These are phyloP conservation scores for Thera obeliscata DNA, from an alignment of 2,888 invertebrate species.

Conservation along the genomic window DNA sequence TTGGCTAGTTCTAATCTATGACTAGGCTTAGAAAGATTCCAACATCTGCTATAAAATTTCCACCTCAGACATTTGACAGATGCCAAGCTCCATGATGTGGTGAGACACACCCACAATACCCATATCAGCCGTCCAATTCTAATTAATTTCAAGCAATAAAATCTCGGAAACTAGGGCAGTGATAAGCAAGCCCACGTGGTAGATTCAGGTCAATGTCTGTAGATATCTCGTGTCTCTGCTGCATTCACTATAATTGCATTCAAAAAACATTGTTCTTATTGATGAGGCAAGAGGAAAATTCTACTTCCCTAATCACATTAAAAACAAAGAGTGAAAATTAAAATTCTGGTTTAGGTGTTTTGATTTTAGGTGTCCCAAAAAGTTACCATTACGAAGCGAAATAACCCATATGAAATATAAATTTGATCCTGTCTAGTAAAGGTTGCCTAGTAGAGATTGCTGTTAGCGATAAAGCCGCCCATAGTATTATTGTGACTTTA, in stretches of 20 bases:
- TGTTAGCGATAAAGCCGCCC: too few species aligned
- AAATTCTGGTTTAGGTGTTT: too few species aligned
- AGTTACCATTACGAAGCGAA: too few species aligned
- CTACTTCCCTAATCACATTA: too few species aligned
- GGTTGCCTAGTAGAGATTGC: too few species aligned
- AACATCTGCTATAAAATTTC: background rate
- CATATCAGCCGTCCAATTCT: slow-evolving; percentile 16
- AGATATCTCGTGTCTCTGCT: slow-evolving; percentile 44
- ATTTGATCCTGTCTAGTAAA: too few species aligned
- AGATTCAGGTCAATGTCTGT: slow-evolving; percentile 46
- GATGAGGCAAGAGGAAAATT: background rate
- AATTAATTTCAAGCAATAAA: slow-evolving; percentile 25
- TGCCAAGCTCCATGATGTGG: slow-evolving; percentile 6
- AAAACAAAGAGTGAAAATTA: too few species aligned
- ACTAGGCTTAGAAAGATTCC: too few species aligned
- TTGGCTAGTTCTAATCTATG: too few species aligned
- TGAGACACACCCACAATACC: slow-evolving; percentile 31
- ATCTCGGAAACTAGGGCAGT: slow-evolving; percentile 25
- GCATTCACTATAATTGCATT: slow-evolving; percentile 55
- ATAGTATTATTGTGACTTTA: too few species aligned
- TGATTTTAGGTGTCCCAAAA: too few species aligned
- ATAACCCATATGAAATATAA: too few species aligned
- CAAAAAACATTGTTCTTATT: slow-evolving; percentile 51
- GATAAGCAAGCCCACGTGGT: slow-evolving; percentile 50
- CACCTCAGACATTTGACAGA: slow-evolving; percentile 7